Base-by-base conservation (phyloP, 2,797 vertebrate species). In the Chiroxiphia lanceolata region DNA sequence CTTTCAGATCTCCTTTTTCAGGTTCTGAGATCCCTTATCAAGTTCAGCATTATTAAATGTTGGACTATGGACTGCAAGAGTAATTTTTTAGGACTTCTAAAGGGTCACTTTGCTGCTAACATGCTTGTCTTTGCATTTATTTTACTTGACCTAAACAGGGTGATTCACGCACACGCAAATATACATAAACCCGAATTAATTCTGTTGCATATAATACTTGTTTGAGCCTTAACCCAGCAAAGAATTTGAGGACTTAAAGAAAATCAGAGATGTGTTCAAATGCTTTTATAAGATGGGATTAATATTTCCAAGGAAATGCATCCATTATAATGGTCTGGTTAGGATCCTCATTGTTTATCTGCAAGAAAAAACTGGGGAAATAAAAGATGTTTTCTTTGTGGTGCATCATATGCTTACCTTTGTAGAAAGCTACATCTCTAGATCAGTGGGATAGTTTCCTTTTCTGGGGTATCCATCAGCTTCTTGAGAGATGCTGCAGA, bases 1-100 rank as follows among this genome's bases (percentile, higher is more conserved):
- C 98, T 98, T 98, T 98, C 97, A 98, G 92, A 83, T 98, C 96
- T 97, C 97, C 97, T 98, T 96, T 96, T 95, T 94, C 92, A 81
- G 96, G 87, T 93, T 95, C 96, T 95, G 92, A 93, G 85, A 96
- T 89, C 83, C 95, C 90, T 91, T 91, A 95, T 95, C 94, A 96
- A 97, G 94, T 97, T 97, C 94, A 94, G 91, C 95, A 79, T 96
- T 94, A 96, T 93, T 95, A 95, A 94, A 93, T 94, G 87, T 96
- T 94, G 93, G 45, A 84, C 89, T 91, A 88, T 91, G 78, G 75
- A 89, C 83, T 94, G 86, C 95, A 96, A 95, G 92, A 96, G 94
- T 86, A 96, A 94, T 96, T 96, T 95, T 95, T 95, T 96, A 93
- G 65, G 94, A 89, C 64, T 94, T 94, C 81, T 77, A 78, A 93